Base-by-base conservation (phyloP, 1,140 invertebrate species). In the Lysiphlebus fabarum region DNA sequence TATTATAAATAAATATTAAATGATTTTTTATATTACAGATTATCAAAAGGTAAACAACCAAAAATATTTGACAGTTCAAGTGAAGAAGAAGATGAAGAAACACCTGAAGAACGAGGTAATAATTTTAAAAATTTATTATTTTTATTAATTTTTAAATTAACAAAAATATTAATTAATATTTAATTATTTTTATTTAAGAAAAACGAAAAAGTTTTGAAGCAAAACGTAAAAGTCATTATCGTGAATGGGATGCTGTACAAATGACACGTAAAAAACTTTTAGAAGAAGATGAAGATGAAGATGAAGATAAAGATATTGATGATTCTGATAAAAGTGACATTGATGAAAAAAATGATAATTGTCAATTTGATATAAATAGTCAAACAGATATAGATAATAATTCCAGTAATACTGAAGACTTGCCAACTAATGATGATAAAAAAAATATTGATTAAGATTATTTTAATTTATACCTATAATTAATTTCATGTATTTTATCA, bases 221-320 rank as follows among this genome's bases (percentile, higher is more conserved):
- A 43, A 98, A 97, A 75, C 83, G 96, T 56, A 97, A 96, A 81
- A 86, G 91, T 61, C 97, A 99, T 75, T 99, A 99, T 78, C 95
- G 97, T 77, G 96, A 99, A 77, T 98, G 93, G 76, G 88, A 95
- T 74, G 93, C 93, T 5, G 88, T 97, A 1, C 91, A 95, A 77
- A 76, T 96, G 63, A 93, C 94, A 4, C 81, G 92, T 66, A 90
- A 96, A 78, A 81, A 95, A 57, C 86, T 97, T 81, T 85, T 92
- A 60, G 89, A 95, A 70, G 94, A 96, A 60, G 89, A 91, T 17
- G 92, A 94, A 10, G 92, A 93, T 1, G 90, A 90, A 3, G 89
- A 90, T 0, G 86, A 87, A 2, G 83, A 85, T n/a, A 81, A 82
- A 9, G 75, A 81, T 40, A 75, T 77, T n/a, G 74, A 73, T 34